Conservation (phyloP, 2,797 vertebrate species). For the Steatocranus sp. region DNA sequence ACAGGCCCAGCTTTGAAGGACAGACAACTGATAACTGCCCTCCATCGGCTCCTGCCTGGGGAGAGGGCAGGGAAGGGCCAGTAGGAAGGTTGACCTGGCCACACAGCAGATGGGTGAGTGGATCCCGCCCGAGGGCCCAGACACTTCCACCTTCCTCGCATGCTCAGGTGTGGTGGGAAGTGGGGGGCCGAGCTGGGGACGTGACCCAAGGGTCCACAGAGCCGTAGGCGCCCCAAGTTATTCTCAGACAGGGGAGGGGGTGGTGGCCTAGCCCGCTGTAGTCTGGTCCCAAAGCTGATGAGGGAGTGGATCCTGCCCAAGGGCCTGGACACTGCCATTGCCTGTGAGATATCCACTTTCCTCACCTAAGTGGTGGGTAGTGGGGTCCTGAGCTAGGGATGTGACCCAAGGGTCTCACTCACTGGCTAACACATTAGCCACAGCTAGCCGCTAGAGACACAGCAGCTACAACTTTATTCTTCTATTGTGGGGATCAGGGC, state of each 20-base stretch:
- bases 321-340: background rate
- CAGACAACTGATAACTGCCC: too few relatives aligned
- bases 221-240: accelerated
- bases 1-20: too few relatives aligned
- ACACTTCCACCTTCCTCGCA: background rate
- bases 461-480: background rate
- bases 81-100: too few relatives aligned
- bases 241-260: background rate
- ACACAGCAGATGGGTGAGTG: too few relatives aligned
- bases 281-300: background rate
- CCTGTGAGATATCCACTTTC: background rate
- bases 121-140: background rate
- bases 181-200: background rate
- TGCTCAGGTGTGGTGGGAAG: background rate
- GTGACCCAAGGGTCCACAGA: background rate
- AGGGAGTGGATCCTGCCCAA: background rate
- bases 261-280: background rate
- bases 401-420: background rate
- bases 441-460: background rate
- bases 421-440: background rate
- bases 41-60: too few relatives aligned
- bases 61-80: too few relatives aligned
- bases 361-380: background rate
- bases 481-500: background rate
- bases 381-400: background rate